Conservation (phyloP, 2,888 invertebrate species). For the Drosophila leonis region DNA sequence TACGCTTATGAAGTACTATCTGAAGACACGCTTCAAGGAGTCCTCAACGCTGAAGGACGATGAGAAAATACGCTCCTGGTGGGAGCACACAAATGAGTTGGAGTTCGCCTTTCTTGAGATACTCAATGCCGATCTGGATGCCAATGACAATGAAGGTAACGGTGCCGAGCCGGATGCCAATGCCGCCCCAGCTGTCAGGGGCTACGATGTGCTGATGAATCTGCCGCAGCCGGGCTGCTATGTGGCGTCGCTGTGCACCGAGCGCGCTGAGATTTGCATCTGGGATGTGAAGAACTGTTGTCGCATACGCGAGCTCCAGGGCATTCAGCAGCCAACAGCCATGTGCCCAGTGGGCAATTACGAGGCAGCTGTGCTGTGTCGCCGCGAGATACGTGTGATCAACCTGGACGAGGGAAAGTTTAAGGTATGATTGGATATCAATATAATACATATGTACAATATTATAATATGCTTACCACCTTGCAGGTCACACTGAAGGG, state of each 20-base stretch:
- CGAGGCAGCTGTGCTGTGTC: conserved; percentile 92
- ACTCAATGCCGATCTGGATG: conserved; percentile 76
- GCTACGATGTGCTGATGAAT: conserved; percentile 85
- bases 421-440: no score
- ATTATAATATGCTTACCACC: background rate
- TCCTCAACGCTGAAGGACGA: conserved; percentile 75
- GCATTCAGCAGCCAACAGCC: conserved; percentile 92
- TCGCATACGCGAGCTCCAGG: conserved; percentile 89
- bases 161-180: background rate
- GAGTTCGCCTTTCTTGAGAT: conserved; percentile 86
- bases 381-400: conserved; percentile 92
- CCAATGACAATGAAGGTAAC: conserved; percentile 62
- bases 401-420: conserved; percentile 90
- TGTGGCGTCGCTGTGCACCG: conserved; percentile 91
- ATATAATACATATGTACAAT: no score
- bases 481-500: conserved; percentile 91
- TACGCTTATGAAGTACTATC: conserved; percentile 88
- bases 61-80: conserved; percentile 83
- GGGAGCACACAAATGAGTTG: conserved; percentile 79
- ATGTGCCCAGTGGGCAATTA: conserved; percentile 91
- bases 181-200: conserved; percentile 60
- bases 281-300: conserved; percentile 91
- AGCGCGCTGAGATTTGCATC: conserved; percentile 91
- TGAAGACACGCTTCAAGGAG: conserved; percentile 83
- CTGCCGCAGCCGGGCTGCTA: conserved; percentile 88